Conservation (phyloP, 2,797 vertebrate species). For the Valencia hispanica region DNA sequence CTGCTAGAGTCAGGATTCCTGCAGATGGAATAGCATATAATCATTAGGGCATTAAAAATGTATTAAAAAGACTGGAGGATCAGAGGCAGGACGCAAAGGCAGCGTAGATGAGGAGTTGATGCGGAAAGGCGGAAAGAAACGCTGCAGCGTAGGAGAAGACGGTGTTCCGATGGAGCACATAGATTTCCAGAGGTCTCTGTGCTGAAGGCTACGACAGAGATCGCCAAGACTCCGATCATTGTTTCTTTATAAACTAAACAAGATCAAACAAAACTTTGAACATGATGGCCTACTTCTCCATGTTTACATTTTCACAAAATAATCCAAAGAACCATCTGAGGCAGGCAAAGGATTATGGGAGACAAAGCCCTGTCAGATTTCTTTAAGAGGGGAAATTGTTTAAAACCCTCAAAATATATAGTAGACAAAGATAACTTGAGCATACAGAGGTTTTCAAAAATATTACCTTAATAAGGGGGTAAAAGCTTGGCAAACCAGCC, state of each 20-base stretch:
- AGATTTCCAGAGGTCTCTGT: constrained; percentile 14
- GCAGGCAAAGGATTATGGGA: neutral
- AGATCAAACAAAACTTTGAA: constrained; percentile 61
- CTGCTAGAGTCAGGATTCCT: constrained; percentile 60
- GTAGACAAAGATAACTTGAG: neutral
- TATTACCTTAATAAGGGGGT: neutral
- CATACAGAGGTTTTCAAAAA: neutral
- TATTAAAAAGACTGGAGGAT: constrained; percentile 76
- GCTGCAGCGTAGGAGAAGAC: neutral
- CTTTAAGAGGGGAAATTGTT: neutral
- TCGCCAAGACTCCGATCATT: constrained; percentile 47
- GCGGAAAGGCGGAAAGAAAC: constrained; percentile 1
- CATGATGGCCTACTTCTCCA: constrained; percentile 61
- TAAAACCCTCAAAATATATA: neutral
- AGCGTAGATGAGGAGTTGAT: constrained; percentile 33
- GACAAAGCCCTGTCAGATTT: neutral
- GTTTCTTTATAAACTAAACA: constrained; percentile 56
- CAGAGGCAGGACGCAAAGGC: constrained; percentile 59
- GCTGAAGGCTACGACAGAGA: constrained; percentile 26
- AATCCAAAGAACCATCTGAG: constrained; percentile 16
- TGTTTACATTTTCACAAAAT: constrained; percentile 55
- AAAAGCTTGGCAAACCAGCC: too few relatives aligned
- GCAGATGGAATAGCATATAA: constrained; percentile 73
- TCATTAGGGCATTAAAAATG: constrained; percentile 80
- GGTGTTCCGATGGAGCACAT: constrained; percentile 35